A percentile compares a stretch with the other conserved stretches of the same genome.
phyloP scores from a whole-genome alignment of 2,797 vertebrate genomes.

The Enteromius viviparus region DNA sequence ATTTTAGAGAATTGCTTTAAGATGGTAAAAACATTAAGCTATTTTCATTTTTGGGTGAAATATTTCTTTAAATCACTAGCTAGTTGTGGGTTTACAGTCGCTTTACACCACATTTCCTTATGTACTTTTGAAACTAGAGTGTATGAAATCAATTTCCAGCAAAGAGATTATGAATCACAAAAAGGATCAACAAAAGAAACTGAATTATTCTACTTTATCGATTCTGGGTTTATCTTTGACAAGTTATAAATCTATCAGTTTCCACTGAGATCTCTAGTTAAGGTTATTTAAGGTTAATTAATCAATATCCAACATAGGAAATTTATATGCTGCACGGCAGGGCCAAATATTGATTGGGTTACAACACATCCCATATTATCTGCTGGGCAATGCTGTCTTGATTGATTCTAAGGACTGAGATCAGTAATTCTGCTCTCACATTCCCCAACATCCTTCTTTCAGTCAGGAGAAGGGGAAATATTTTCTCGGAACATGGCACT shows the following conservation, averaged over 20 bases:
- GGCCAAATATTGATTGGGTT: slow-evolving; percentile 62
- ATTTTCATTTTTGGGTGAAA: background rate
- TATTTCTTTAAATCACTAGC: background rate
- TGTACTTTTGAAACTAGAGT: background rate
- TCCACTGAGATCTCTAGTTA: slow-evolving; percentile 25
- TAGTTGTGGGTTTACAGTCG: background rate
- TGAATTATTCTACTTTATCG: slow-evolving; percentile 7
- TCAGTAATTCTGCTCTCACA: slow-evolving; percentile 7
- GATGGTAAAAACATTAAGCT: background rate
- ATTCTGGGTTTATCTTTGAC: slow-evolving; percentile 23
- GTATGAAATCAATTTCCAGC: slow-evolving; percentile 9
- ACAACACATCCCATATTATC: slow-evolving; percentile 64
- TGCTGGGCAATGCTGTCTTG: slow-evolving; percentile 59
- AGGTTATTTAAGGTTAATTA: slow-evolving; percentile 48
- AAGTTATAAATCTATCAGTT: slow-evolving; percentile 37
- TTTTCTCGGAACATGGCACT: background rate
- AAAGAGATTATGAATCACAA: background rate
- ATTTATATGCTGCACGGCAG: slow-evolving; percentile 30
- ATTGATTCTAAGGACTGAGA: slow-evolving; percentile 59
- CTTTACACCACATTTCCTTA: slow-evolving; percentile 10
- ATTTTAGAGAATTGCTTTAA: background rate
- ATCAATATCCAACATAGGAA: slow-evolving; percentile 41
- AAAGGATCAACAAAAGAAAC: background rate
- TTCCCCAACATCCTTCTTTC: slow-evolving; percentile 22
- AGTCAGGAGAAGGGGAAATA: slow-evolving; percentile 34